Conservation (phyloP, 2,797 vertebrate genomes). For the Brachymystax lenok region DNA sequence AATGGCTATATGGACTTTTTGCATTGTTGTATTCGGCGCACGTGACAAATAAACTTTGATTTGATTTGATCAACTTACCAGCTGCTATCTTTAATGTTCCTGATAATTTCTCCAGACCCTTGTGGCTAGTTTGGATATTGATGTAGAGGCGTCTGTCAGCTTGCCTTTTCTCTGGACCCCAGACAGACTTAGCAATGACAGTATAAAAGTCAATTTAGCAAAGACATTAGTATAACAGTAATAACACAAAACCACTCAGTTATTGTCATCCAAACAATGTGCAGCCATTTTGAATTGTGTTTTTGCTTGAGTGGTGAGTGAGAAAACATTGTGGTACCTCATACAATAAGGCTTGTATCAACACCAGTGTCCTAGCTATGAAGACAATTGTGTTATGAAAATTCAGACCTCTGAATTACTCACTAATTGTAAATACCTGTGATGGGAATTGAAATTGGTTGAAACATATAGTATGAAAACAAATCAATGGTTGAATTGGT, state of each 20-base stretch:
- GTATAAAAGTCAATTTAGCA: slow-evolving; percentile 62
- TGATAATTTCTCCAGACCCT: slow-evolving; percentile 64
- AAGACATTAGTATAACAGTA: slow-evolving; percentile 70
- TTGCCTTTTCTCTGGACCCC: slow-evolving; percentile 62
- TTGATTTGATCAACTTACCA: slow-evolving; percentile 65
- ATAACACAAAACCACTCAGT: slow-evolving; percentile 53
- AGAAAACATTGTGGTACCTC: slow-evolving; percentile 37
- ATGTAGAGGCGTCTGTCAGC: slow-evolving; percentile 72
- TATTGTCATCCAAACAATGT: slow-evolving; percentile 46
- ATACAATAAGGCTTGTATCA: slow-evolving; percentile 32
- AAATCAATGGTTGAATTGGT: neutral
- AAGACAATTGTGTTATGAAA: slow-evolving; percentile 51
- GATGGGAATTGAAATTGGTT: slow-evolving; percentile 59
- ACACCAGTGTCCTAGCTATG: slow-evolving; percentile 37
- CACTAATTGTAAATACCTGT: slow-evolving; percentile 44
- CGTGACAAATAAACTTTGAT: too few relatives aligned
- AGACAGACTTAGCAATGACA: slow-evolving; percentile 68
- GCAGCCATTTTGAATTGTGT: slow-evolving; percentile 45
- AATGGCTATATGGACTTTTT: too few relatives aligned
- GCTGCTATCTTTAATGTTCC: slow-evolving; percentile 75
- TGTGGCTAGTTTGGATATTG: slow-evolving; percentile 76
- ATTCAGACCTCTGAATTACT: slow-evolving; percentile 43
- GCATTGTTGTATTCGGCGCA: too few relatives aligned
- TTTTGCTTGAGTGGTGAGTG: slow-evolving; percentile 30
- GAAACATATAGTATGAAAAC: slow-evolving; percentile 31